phyloP scores from a whole-genome alignment of 2,888 invertebrate species.

The Cordilura impudica region DNA sequence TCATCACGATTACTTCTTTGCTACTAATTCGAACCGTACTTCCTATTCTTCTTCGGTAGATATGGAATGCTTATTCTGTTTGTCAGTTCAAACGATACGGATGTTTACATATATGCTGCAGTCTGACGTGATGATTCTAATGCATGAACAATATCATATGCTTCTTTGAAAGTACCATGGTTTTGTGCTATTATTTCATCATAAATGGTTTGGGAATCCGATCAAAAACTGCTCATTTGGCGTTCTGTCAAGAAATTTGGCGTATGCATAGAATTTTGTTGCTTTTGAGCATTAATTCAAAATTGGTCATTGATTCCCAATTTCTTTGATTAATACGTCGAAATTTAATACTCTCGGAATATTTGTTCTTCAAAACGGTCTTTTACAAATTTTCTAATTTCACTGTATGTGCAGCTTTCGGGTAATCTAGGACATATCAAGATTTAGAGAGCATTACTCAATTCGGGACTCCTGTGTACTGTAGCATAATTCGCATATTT shows the following conservation, averaged over 20 bases:
- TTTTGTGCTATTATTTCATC: slow-evolving; percentile 54
- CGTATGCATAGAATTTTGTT: slow-evolving; percentile 5
- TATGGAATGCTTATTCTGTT: background rate
- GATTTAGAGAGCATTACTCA: slow-evolving; percentile 10
- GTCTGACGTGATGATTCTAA: background rate
- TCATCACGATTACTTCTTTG: background rate
- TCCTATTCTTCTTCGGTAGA: background rate
- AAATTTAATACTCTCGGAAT: slow-evolving; percentile 13
- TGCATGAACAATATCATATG: slow-evolving; percentile 3
- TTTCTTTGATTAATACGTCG: background rate
- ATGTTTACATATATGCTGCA: background rate
- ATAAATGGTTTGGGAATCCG: slow-evolving; percentile 36
- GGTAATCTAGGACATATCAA: background rate
- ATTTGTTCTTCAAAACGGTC: slow-evolving; percentile 1
- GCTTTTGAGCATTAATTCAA: slow-evolving; percentile 14
- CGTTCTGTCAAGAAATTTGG: slow-evolving; percentile 48
- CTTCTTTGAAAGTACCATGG: slow-evolving; percentile 18
- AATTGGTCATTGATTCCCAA: slow-evolving; percentile 8
- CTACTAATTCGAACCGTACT: background rate
- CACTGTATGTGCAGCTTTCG: background rate
- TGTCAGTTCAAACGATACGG: background rate
- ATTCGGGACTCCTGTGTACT: background rate
- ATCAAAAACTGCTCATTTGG: slow-evolving; percentile 54
- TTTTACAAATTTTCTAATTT: background rate
- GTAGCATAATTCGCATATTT: background rate